Evolutionary conservation across 2,888 invertebrate species (phyloP).

Genomic region (Sceliomorpha sp.): DNA sequence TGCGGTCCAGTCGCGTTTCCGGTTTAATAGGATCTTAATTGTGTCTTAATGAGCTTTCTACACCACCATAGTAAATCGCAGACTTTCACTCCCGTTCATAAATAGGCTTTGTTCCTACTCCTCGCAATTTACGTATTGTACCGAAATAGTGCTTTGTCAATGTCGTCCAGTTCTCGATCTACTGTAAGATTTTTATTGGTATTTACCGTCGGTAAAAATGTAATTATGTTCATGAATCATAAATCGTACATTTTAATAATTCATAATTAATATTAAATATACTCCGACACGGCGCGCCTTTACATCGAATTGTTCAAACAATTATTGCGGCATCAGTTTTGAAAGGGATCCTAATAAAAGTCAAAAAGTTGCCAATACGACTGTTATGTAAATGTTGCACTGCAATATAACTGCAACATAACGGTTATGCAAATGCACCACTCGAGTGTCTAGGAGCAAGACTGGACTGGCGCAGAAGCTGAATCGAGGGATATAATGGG

Average conservation of each 20-base stretch:
- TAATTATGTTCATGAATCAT: no score
- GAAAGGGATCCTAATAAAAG: no score
- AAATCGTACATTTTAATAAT: no score
- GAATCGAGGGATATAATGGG: conserved; percentile 31
- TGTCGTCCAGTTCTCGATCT: no score
- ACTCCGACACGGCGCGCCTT: no score
- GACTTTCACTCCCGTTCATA: conserved; percentile 41
- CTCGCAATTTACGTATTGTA: conserved; percentile 32
- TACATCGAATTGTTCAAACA: no score
- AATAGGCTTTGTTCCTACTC: conserved; percentile 31
- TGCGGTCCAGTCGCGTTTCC: conserved; percentile 19
- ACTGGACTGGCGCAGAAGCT: conserved; percentile 21
- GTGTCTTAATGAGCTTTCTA: conserved; percentile 59
- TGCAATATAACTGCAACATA: conserved; percentile 44
- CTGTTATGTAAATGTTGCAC: conserved; percentile 50
- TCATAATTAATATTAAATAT: no score
- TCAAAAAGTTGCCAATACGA: conserved; percentile 24
- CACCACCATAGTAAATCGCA: conserved; percentile 35
- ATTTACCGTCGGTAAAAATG: no score
- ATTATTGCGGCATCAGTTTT: no score
- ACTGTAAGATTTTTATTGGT: no score
- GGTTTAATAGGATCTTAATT: conserved; percentile 64
- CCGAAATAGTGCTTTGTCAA: background rate
- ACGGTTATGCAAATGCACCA: conserved; percentile 42
- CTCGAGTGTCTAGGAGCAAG: conserved; percentile 25